These are phyloP conservation scores for Micromussa lordhowensis DNA, from an alignment of 92 coral and sea anemone species.

Conservation along the genomic window DNA sequence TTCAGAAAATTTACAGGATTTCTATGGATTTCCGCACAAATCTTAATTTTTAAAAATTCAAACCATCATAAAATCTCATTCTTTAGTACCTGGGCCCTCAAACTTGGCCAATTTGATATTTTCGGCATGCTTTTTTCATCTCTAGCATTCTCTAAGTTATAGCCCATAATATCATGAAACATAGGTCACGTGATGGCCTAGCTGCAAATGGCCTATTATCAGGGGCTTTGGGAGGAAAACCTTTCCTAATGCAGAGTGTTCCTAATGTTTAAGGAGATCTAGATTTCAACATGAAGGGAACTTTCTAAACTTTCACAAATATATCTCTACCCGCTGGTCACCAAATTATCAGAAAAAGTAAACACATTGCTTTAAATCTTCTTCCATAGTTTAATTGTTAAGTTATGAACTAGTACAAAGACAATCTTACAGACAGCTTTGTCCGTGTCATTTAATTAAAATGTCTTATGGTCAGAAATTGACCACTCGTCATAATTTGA, in stretches of 20 bases:
- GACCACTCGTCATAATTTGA: slow-evolving; percentile 20
- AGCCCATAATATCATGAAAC: no score
- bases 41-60: no score
- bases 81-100: no score
- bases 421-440: not conserved
- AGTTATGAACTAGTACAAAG: not conserved
- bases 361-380: not conserved
- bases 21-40: no score
- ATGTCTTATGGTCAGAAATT: not conserved
- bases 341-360: not conserved
- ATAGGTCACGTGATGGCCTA: no score
- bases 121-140: no score
- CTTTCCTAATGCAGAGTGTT: not conserved
- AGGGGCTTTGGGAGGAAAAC: not conserved
- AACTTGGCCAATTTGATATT: no score
- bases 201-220: not conserved
- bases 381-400: not conserved
- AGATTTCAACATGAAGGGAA: no score
- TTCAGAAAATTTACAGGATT: no score
- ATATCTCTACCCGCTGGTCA: not conserved
- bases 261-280: not conserved
- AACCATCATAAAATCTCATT: no score
- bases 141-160: no score
- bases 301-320: no score
- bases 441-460: not conserved